Conservation (phyloP, 1,140 invertebrate genomes). For the Oedothorax gibbosus region DNA sequence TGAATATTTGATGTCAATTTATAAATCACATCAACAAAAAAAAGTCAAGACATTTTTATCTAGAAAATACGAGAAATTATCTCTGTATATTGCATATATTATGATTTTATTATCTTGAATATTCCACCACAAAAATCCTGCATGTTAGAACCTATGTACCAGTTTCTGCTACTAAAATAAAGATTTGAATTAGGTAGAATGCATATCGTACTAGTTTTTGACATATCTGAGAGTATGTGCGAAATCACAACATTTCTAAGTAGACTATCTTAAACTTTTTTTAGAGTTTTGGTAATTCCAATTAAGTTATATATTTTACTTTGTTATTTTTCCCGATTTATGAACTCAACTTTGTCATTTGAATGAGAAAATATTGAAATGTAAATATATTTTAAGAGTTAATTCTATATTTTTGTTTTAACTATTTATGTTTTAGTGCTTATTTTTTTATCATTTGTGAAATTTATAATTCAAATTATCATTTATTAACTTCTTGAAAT, state of each 20-base stretch:
- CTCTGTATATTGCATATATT: conserved; percentile 1
- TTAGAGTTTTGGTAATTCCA: not conserved
- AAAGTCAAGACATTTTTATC: conserved; percentile 12
- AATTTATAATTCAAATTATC: too few species aligned
- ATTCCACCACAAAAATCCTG: conserved; percentile 35
- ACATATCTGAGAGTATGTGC: conserved; percentile 44
- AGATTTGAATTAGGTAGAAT: conserved; percentile 51
- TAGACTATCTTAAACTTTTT: conserved; percentile 12
- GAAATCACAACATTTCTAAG: conserved; percentile 33
- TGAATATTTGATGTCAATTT: not conserved
- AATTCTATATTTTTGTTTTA: too few species aligned
- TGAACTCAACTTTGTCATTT: too few species aligned
- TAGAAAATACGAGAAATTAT: not conserved
- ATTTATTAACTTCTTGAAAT: too few species aligned
- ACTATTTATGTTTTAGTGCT: too few species aligned
- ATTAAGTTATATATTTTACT: not conserved
- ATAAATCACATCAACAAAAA: conserved; percentile 17
- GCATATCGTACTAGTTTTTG: conserved; percentile 57
- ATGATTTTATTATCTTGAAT: conserved; percentile 7
- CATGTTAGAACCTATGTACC: conserved; percentile 40
- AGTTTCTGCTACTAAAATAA: conserved; percentile 43
- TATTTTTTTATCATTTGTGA: too few species aligned
- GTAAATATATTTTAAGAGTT: too few species aligned
- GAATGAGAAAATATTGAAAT: too few species aligned
- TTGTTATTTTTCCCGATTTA: too few species aligned